A percentile compares a stretch with the other conserved stretches of the same genome.
Evolutionary conservation across 2,113 vertebrate genomes (phyloP).

Genomic region (Dicrurus megarhynchus): DNA sequence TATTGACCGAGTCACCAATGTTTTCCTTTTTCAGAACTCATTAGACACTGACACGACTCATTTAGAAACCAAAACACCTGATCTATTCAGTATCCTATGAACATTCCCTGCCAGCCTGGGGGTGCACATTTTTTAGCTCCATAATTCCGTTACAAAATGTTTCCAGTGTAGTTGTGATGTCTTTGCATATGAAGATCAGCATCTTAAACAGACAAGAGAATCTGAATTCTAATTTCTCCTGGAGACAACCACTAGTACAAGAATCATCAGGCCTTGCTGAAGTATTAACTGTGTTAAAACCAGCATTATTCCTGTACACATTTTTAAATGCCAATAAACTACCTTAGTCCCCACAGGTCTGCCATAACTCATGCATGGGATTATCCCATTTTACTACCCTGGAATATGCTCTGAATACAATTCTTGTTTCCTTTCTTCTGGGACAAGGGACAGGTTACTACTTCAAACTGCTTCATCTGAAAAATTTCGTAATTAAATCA

Average conservation of each 20-base stretch:
- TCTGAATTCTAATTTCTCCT: neutral
- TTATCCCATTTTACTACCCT: neutral
- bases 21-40: neutral
- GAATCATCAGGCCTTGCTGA: neutral
- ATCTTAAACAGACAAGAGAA: neutral
- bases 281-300: neutral
- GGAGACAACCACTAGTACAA: neutral
- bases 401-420: neutral
- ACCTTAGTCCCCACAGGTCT: neutral
- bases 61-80: neutral
- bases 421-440: neutral
- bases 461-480: slow-evolving; percentile 12
- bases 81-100: neutral
- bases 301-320: neutral
- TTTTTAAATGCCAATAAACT: neutral
- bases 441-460: slow-evolving; percentile 21
- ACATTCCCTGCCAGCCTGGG: neutral
- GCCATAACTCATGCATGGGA: neutral
- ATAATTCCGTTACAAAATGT: neutral
- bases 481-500: slow-evolving; percentile 45
- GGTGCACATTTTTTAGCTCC: neutral
- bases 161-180: neutral
- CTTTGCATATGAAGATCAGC: neutral
- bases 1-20: neutral
- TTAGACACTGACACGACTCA: neutral